Evolutionary conservation across 2,113 vertebrate genomes (phyloP), one percentile per base, ranked within the genome.

Genomic region (Excalfactoria chinensis): DNA sequence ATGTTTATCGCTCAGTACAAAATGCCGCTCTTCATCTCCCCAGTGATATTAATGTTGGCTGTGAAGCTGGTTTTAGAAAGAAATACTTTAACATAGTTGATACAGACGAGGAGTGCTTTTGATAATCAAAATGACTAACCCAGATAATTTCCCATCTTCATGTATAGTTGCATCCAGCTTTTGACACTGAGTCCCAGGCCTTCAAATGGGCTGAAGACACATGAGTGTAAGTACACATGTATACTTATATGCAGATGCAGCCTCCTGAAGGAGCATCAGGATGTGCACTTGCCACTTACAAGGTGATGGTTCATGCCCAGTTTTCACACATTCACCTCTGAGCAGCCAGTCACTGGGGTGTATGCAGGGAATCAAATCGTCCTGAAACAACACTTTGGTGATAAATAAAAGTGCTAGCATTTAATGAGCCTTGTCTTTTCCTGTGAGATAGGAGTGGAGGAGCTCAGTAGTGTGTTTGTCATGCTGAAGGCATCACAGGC

Each of bases 401-500:
- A 91, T 84, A 85, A 88, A 72, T 76, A 80, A 89, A 92, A 96
- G 49, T 40, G 70, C 81, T 81, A 60, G 71, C 22, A 49, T 13
- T 58, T 84, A 78, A 84, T 86, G 59, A 82, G 63, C 59, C 15
- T n/a, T 59, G 34, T 89, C 53, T 79, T 93, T 63, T 71, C 40
- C 59, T n/a, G 48, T 14, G 34, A 89, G 70, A 43, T n/a, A 67
- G 4, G 3, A 55, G 37, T 1, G 7, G 70, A 85, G 63, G 90
- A 93, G 3, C 34, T 49, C 3, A 32, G 88, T 56, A 90, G 63
- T 85, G 40, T 92, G 81, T 96, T 96, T 96, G 92, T 94, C 86
- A 93, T 93, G 81, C 91, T 75, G 89, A 89, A 93, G 73, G 51
- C 84, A 77, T 78, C 86, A 5, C 15, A 82, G 84, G 91, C 88